Evolutionary conservation across 2,888 invertebrate species (phyloP).

Genomic region (Aspidiotus destructor): DNA sequence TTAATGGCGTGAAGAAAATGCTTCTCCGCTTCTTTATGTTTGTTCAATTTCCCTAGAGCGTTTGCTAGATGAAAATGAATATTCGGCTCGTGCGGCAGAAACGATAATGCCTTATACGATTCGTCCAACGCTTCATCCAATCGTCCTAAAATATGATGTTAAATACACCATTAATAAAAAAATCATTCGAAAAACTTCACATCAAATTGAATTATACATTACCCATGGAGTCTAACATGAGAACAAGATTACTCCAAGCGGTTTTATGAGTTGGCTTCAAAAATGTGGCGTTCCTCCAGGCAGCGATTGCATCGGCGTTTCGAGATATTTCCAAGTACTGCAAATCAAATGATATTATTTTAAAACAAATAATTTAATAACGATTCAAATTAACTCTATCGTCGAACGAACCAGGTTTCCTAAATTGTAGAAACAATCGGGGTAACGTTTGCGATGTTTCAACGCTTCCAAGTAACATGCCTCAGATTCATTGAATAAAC

Average conservation of each 20-base stretch:
- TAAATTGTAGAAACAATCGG: conserved; percentile 89
- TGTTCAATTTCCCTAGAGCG: conserved; percentile 69
- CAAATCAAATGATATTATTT: conserved; percentile 38
- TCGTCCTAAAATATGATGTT: conserved; percentile 18
- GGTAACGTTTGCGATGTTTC: conserved; percentile 64
- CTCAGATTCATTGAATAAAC: conserved; percentile 61
- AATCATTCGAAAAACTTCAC: neutral
- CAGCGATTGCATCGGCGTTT: conserved; percentile 61
- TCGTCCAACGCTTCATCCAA: conserved; percentile 15
- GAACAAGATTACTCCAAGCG: conserved; percentile 87
- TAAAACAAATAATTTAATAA: neutral
- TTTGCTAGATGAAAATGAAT: conserved; percentile 82
- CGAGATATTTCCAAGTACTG: conserved; percentile 70
- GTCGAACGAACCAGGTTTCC: conserved; percentile 69
- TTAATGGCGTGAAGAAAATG: conserved; percentile 68
- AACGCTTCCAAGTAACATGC: conserved; percentile 71
- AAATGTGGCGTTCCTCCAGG: conserved; percentile 73
- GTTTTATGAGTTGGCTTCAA: conserved; percentile 67
- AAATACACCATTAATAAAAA: neutral
- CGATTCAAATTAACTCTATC: too few relatives aligned
- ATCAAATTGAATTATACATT: conserved; percentile 18
- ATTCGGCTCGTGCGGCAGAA: conserved; percentile 63
- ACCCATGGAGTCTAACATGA: conserved; percentile 47
- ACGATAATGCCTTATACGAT: conserved; percentile 36
- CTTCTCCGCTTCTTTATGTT: conserved; percentile 67